These are phyloP conservation scores for Anthrax anthrax DNA, from an alignment of 2,888 invertebrate species.

Conservation along the genomic window DNA sequence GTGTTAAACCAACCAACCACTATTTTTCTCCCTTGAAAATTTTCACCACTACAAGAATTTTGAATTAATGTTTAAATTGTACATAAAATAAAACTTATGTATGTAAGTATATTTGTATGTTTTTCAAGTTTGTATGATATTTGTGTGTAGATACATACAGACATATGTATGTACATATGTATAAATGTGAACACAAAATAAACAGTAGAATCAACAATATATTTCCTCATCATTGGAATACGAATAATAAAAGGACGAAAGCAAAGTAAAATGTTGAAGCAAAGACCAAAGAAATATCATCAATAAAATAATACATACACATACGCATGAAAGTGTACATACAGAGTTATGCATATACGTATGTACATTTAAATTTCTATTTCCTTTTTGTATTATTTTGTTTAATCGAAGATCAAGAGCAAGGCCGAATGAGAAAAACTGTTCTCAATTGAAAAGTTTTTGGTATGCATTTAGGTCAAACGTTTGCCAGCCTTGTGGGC, in stretches of 20 bases:
- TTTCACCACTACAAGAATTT: slow-evolving; percentile 5
- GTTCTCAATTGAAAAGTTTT: slow-evolving; percentile 11
- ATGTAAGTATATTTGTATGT: no score
- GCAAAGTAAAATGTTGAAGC: no score
- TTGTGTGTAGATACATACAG: no score
- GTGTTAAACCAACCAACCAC: slow-evolving; percentile 13
- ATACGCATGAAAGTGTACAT: no score
- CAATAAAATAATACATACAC: no score
- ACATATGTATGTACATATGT: background rate
- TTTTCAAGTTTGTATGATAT: no score
- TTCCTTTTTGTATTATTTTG: background rate
- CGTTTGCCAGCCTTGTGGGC: slow-evolving; percentile 14
- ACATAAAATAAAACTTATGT: background rate
- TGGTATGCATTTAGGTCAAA: slow-evolving; percentile 14
- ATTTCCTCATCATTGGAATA: no score
- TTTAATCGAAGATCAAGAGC: background rate
- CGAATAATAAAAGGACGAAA: background rate
- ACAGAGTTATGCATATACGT: no score
- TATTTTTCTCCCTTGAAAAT: background rate
- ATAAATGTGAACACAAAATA: no score
- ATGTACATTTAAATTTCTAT: no score
- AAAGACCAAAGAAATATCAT: no score
- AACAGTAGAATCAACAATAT: no score
- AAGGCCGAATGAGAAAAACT: background rate
- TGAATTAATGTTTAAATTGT: background rate